phyloP scores from a whole-genome alignment of 2,797 vertebrate species.

The Gambusia yucatana region DNA sequence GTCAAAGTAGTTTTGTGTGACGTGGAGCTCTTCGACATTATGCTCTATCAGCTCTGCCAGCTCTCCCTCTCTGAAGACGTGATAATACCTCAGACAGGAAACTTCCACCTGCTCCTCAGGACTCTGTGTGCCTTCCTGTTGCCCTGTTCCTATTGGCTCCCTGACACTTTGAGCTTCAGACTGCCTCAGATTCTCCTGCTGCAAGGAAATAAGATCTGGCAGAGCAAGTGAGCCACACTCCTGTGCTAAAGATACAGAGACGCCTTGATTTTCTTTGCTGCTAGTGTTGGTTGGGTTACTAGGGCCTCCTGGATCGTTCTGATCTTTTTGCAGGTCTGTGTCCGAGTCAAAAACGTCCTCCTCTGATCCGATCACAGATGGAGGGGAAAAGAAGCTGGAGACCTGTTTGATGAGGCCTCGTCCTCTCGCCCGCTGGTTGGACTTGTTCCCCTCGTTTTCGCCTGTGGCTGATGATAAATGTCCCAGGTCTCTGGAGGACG shows the following conservation, averaged over 20 bases:
- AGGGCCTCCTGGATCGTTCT: conserved; percentile 24
- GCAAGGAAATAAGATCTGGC: conserved; percentile 82
- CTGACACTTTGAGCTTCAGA: conserved; percentile 35
- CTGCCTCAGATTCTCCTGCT: conserved; percentile 63
- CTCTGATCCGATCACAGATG: conserved; percentile 77
- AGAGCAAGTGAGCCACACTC: conserved; percentile 76
- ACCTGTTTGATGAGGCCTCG: conserved; percentile 73
- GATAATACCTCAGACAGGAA: conserved; percentile 79
- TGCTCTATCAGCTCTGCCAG: conserved; percentile 75
- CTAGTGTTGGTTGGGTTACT: conserved; percentile 5
- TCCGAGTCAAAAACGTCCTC: conserved; percentile 78
- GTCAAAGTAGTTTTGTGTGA: conserved; percentile 80
- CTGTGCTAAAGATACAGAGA: conserved; percentile 65
- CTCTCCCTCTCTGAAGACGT: conserved; percentile 82
- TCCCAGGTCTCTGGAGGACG: conserved; percentile 72
- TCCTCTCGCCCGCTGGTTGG: conserved; percentile 46
- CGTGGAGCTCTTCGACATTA: conserved; percentile 75
- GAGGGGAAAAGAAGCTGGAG: conserved; percentile 78
- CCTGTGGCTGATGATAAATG: conserved; percentile 66
- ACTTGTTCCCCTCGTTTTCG: conserved; percentile 41
- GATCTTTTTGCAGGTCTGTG: conserved; percentile 63
- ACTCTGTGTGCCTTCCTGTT: conserved; percentile 58
- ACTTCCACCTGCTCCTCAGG: conserved; percentile 52
- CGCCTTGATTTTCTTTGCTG: conserved; percentile 41
- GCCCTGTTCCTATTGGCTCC: conserved; percentile 26